phyloP scores from a whole-genome alignment of 2,888 invertebrate genomes.

The Melieria omissa region DNA sequence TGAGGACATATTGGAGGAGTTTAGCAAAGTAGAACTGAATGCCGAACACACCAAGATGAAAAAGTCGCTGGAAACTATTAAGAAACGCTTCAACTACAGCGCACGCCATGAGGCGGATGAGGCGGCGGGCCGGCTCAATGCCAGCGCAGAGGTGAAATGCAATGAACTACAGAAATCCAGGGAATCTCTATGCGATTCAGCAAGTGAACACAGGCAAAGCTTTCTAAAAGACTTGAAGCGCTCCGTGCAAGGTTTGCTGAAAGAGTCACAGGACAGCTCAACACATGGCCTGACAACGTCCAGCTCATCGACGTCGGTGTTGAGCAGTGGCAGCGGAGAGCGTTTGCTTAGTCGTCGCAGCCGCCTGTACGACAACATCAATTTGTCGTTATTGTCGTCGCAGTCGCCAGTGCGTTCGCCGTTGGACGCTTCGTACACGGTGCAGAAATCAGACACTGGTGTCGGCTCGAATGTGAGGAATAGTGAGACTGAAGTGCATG shows the following conservation, averaged over 20 bases:
- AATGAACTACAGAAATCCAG: slow-evolving; percentile 33
- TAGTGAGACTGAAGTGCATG: slow-evolving; percentile 45
- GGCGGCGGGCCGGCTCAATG: slow-evolving; percentile 27
- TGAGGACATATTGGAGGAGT: slow-evolving; percentile 62
- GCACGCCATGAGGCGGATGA: slow-evolving; percentile 2
- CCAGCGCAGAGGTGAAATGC: slow-evolving; percentile 38
- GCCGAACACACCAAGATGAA: slow-evolving; percentile 64
- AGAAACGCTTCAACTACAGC: slow-evolving; percentile 56
- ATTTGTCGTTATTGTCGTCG: slow-evolving; percentile 52
- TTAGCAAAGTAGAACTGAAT: slow-evolving; percentile 59
- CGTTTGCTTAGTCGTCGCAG: slow-evolving; percentile 64
- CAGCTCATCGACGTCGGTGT: slow-evolving; percentile 38
- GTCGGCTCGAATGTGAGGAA: slow-evolving; percentile 8
- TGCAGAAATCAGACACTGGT: slow-evolving; percentile 38
- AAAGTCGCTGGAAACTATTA: slow-evolving; percentile 64
- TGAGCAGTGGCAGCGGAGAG: slow-evolving; percentile 51
- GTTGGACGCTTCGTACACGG: slow-evolving; percentile 53
- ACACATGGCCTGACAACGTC: slow-evolving; percentile 33
- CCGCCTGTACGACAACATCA: slow-evolving; percentile 65
- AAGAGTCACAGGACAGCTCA: slow-evolving; percentile 10
- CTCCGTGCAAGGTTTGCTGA: not conserved
- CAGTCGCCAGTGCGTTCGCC: slow-evolving; percentile 31
- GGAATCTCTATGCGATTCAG: slow-evolving; percentile 19
- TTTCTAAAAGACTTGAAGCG: not conserved
- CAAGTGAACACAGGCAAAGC: not conserved